phyloP scores from a whole-genome alignment of 2,888 invertebrate species.

The Amphipyra tragopoginis region DNA sequence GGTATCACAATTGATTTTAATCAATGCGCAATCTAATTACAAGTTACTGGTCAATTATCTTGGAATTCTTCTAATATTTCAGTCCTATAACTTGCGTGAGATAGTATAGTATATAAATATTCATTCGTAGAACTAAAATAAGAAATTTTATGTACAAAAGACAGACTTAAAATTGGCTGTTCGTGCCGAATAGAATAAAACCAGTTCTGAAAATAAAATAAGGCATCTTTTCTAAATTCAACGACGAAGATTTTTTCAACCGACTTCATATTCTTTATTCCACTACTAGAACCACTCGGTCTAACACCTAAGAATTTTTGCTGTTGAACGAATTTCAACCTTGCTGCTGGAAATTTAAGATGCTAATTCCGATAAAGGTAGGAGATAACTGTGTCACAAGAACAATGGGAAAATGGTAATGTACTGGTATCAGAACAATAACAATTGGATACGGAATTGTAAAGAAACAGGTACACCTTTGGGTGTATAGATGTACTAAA shows the following conservation, averaged over 20 bases:
- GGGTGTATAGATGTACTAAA: conserved; percentile 47
- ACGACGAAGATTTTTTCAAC: conserved; percentile 34
- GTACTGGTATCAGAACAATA: conserved; percentile 51
- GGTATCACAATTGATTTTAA: conserved; percentile 9
- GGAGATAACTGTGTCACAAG: conserved; percentile 15
- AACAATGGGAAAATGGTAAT: conserved; percentile 52
- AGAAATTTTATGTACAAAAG: conserved; percentile 11
- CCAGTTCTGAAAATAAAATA: conserved; percentile 27
- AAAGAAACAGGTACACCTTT: conserved; percentile 43
- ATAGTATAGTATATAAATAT: conserved; percentile 11
- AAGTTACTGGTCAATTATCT: background rate
- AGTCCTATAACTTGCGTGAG: background rate
- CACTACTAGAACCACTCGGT: conserved; percentile 10
- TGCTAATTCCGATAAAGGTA: conserved; percentile 12
- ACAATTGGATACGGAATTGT: conserved; percentile 53
- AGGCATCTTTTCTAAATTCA: conserved; percentile 32
- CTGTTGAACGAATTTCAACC: conserved; percentile 28
- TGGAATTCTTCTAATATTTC: background rate
- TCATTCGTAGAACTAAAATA: conserved; percentile 27
- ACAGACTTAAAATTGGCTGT: conserved; percentile 9
- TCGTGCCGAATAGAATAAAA: conserved; percentile 7
- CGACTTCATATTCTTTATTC: conserved; percentile 24
- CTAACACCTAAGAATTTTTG: conserved; percentile 32
- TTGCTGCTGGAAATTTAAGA: background rate
- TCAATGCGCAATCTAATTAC: conserved; percentile 2